Percentiles rank a stretch among this genome's conserved stretches.
Evolutionary conservation across 2,113 vertebrate species (phyloP).

Genomic region (Nothocercus julius): DNA sequence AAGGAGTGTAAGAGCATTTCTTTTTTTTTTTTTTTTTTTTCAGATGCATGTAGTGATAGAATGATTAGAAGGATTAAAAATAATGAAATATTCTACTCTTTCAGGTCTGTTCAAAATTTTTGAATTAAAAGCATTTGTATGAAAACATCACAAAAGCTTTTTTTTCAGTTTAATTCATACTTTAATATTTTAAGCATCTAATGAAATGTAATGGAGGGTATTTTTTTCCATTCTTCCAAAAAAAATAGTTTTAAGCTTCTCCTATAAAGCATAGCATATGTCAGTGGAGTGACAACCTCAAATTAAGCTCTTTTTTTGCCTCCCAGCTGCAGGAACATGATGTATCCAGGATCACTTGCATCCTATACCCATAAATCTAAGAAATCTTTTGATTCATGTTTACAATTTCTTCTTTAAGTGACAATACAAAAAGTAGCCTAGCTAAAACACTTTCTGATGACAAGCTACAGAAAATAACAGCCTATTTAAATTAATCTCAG

Average conservation of each 20-base stretch:
- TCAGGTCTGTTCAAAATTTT: not conserved
- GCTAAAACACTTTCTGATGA: constrained; percentile 9
- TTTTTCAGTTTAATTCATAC: not conserved
- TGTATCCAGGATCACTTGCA: not conserved
- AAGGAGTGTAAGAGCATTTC: not conserved
- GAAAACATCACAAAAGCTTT: not conserved
- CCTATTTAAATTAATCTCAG: not conserved
- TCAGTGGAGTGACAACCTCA: not conserved
- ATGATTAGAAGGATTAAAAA: not conserved
- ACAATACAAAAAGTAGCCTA: not conserved
- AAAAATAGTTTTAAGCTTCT: not conserved
- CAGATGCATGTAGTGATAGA: not conserved
- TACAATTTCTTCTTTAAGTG: not conserved
- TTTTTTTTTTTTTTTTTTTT: not conserved
- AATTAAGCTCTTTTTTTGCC: not conserved
- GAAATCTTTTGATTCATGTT: not conserved
- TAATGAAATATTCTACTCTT: not conserved
- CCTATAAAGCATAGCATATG: not conserved
- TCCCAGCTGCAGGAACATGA: not conserved
- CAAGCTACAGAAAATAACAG: constrained; percentile 15
- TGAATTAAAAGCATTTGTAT: not conserved
- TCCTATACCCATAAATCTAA: not conserved
- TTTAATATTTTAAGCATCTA: not conserved
- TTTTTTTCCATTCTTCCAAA: not conserved
- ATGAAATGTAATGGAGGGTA: not conserved